These are phyloP conservation scores for Fratercula arctica DNA, from an alignment of 2,797 vertebrate species.

Conservation along the genomic window DNA sequence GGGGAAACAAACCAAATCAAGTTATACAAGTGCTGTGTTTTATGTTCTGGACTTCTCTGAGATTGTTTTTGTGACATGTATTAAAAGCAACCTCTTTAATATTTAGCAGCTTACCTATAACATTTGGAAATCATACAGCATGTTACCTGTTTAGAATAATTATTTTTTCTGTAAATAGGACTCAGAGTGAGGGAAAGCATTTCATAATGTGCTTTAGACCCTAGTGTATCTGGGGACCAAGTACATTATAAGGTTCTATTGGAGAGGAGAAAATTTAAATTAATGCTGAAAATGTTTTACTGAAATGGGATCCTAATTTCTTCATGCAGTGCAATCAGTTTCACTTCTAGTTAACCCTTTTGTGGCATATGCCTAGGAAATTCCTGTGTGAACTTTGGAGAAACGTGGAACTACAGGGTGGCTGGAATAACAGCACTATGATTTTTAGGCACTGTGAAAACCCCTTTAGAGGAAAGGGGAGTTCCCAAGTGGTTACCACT, in stretches of 20 bases:
- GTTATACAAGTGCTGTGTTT: neutral
- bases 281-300: neutral
- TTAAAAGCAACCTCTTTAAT: neutral
- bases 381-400: neutral
- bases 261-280: neutral
- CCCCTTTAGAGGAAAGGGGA: neutral
- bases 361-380: neutral
- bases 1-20: neutral
- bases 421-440: neutral
- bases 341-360: slow-evolving; percentile 20
- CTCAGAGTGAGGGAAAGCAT: neutral
- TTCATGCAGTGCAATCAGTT: neutral
- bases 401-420: neutral
- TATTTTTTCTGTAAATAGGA: slow-evolving; percentile 4
- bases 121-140: neutral
- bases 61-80: neutral
- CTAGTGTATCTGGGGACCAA: neutral
- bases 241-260: neutral
- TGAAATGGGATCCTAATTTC: neutral
- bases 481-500: neutral
- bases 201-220: neutral
- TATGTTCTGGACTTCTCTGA: neutral
- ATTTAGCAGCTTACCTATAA: neutral
- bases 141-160: slow-evolving; percentile 28
- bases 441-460: neutral